Conservation (phyloP, 1,140 invertebrate species). For the Cylas formicarius region DNA sequence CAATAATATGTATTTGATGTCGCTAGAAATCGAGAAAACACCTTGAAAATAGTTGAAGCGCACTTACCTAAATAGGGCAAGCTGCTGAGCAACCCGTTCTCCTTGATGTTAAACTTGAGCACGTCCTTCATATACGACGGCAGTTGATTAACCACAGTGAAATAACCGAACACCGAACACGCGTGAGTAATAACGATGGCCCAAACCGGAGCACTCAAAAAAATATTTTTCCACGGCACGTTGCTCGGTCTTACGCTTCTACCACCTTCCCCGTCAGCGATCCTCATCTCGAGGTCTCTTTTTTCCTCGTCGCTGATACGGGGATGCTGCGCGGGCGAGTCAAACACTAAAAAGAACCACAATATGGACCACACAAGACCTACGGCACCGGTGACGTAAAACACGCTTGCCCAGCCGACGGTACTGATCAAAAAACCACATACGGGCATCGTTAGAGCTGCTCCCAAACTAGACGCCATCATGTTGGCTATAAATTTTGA, state of each 20-base stretch:
- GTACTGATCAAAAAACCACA: conserved; percentile 70
- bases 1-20: too few relatives aligned
- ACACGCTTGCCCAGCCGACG: conserved; percentile 78
- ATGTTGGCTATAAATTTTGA: conserved; percentile 81
- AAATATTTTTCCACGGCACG: conserved; percentile 73
- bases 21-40: too few relatives aligned
- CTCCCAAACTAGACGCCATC: conserved; percentile 80
- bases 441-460: conserved; percentile 74
- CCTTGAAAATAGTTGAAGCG: too few relatives aligned
- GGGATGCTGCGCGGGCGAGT: conserved; percentile 79
- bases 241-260: conserved; percentile 47
- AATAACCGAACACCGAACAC: conserved; percentile 90
- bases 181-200: conserved; percentile 86
- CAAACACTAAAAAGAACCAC: conserved; percentile 81
- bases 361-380: conserved; percentile 73
- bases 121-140: conserved; percentile 92
- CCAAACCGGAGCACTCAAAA: conserved; percentile 81
- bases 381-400: conserved; percentile 72
- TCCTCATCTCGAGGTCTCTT: conserved; percentile 66
- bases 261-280: conserved; percentile 47
- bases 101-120: conserved; percentile 78
- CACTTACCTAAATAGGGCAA: conserved; percentile 68
- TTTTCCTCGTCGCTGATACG: conserved; percentile 74
- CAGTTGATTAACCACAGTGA: conserved; percentile 87
- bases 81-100: conserved; percentile 77